Conservation (phyloP, 2,888 invertebrate species). For the Lacanobia oleracea region DNA sequence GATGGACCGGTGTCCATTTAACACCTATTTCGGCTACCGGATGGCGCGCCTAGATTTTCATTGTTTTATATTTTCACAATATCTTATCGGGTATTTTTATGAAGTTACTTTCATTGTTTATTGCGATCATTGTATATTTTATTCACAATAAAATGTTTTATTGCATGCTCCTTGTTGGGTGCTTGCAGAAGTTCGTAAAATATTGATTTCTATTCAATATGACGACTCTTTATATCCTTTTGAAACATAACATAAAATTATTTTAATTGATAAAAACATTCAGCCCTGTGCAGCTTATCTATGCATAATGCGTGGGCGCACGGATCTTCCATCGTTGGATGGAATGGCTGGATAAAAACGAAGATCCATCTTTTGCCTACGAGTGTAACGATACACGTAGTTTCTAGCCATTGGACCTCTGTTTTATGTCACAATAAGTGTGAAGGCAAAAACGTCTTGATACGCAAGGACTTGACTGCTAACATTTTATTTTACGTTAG, state of each 20-base stretch:
- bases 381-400: slow-evolving; percentile 33
- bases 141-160: slow-evolving; percentile 64
- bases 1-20: slow-evolving; percentile 80
- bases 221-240: slow-evolving; percentile 2
- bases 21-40: slow-evolving; percentile 85
- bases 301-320: slow-evolving; percentile 49
- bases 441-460: slow-evolving; percentile 26
- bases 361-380: slow-evolving; percentile 42
- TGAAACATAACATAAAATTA: not conserved
- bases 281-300: slow-evolving; percentile 21
- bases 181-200: slow-evolving; percentile 48
- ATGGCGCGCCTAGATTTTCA: slow-evolving; percentile 71
- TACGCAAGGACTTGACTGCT: slow-evolving; percentile 16
- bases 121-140: slow-evolving; percentile 63
- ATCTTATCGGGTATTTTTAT: slow-evolving; percentile 50
- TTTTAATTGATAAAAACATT: slow-evolving; percentile 21
- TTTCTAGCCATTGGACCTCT: slow-evolving; percentile 50
- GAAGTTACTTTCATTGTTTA: slow-evolving; percentile 59
- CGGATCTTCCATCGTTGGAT: slow-evolving; percentile 26
- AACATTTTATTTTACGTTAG: slow-evolving; percentile 28
- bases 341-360: slow-evolving; percentile 23
- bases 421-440: slow-evolving; percentile 27
- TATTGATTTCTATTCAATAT: slow-evolving; percentile 43
- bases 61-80: slow-evolving; percentile 55
- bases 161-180: slow-evolving; percentile 48